phyloP scores from a whole-genome alignment of 2,888 invertebrate species.

The Nemoura dubitans region DNA sequence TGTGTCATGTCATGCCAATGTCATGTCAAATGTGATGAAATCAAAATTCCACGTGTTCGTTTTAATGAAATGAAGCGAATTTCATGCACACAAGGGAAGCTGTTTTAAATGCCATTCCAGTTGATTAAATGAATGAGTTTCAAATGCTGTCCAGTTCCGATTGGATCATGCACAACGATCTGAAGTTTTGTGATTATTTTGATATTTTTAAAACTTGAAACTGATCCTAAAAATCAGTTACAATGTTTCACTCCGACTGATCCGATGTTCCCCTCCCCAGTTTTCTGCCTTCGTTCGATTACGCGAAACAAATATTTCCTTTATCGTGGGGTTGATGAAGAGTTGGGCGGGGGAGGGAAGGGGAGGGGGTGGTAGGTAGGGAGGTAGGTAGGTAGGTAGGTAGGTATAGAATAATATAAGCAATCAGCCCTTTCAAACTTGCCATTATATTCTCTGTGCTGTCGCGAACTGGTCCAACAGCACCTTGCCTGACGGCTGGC shows the following conservation, averaged over 20 bases:
- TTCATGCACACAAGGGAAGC: not conserved
- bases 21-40: slow-evolving; percentile 20
- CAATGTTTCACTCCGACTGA: too few relatives aligned
- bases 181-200: too few relatives aligned
- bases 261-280: too few relatives aligned
- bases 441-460: not conserved
- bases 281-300: too few relatives aligned
- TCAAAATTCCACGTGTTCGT: slow-evolving; percentile 15
- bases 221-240: too few relatives aligned
- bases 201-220: too few relatives aligned
- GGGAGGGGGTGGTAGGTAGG: not conserved
- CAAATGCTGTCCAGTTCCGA: not conserved
- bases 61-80: slow-evolving; percentile 1
- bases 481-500: not conserved
- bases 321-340: not conserved
- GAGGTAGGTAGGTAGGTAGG: not conserved
- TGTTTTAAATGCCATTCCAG: slow-evolving; percentile 15
- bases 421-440: not conserved
- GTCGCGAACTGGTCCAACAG: not conserved
- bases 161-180: not conserved
- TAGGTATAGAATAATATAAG: not conserved
- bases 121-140: not conserved
- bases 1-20: slow-evolving; percentile 1
- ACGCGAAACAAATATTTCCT: too few relatives aligned
- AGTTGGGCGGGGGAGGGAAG: not conserved